Conservation (phyloP, 2,797 vertebrate genomes). For the Coracias cyanogaster region DNA sequence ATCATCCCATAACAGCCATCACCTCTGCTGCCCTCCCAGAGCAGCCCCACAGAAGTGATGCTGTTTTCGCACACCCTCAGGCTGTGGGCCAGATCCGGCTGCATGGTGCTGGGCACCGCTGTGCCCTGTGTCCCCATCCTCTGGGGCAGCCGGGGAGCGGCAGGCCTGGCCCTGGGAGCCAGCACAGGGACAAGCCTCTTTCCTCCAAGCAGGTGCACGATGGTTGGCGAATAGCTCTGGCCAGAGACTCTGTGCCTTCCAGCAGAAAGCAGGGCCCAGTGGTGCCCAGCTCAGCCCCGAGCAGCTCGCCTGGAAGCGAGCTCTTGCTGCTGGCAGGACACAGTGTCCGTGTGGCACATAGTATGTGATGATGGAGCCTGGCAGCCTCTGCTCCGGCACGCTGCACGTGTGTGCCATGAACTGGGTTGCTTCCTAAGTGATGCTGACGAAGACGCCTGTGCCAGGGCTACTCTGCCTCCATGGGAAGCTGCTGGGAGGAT, state of each 20-base stretch:
- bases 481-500: not conserved
- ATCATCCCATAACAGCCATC: not conserved
- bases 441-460: not conserved
- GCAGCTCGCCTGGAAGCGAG: not conserved
- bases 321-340: not conserved
- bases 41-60: rapidly evolving
- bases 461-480: not conserved
- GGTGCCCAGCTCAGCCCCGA: not conserved
- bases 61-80: rapidly evolving
- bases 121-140: rapidly evolving
- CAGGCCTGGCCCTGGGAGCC: rapidly evolving
- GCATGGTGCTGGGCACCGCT: rapidly evolving
- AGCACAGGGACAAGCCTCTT: rapidly evolving
- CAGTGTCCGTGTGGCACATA: rapidly evolving
- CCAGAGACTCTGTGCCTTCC: not conserved
- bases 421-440: not conserved
- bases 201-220: not conserved
- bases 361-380: rapidly evolving
- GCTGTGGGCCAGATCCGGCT: rapidly evolving
- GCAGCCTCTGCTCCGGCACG: not conserved
- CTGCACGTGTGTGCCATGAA: rapidly evolving
- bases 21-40: not conserved
- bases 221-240: rapidly evolving
- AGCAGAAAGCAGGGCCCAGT: not conserved
- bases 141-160: not conserved